A percentile compares a stretch with the other conserved stretches of the same genome.
These are phyloP conservation scores for Ornithorhynchus anatinus DNA, from an alignment of 2,113 vertebrate genomes.

Conservation along the genomic window DNA sequence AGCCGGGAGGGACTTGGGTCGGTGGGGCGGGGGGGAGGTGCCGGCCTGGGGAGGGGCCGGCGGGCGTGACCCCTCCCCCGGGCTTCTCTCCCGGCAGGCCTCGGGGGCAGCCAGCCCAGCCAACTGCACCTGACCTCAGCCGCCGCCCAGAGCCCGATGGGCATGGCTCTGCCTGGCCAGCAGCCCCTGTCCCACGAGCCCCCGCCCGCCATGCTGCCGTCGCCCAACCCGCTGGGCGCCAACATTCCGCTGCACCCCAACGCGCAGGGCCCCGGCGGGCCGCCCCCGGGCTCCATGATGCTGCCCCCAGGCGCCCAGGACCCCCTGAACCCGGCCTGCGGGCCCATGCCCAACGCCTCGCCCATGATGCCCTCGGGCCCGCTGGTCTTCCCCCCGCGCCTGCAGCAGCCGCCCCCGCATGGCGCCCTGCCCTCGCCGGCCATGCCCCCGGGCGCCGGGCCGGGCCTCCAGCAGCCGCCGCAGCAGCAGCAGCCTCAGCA, in stretches of 20 bases:
- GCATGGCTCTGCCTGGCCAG: conserved; percentile 84
- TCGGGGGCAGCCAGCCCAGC: conserved; percentile 77
- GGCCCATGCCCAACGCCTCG: conserved; percentile 78
- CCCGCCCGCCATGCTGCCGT: conserved; percentile 81
- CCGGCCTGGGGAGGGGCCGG: neutral
- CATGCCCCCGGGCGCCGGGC: conserved; percentile 38
- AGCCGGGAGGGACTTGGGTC: neutral
- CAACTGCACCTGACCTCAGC: conserved; percentile 85
- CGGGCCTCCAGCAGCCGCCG: conserved; percentile 57
- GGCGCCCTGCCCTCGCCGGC: conserved; percentile 61
- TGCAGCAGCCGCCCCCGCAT: conserved; percentile 80
- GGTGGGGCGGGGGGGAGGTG: neutral
- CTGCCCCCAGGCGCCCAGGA: conserved; percentile 77
- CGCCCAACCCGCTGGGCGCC: conserved; percentile 84
- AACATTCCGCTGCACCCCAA: conserved; percentile 85
- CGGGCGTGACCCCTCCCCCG: neutral
- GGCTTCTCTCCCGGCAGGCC: conserved; percentile 64
- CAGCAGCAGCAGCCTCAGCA: conserved; percentile 59
- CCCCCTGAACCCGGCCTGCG: conserved; percentile 73
- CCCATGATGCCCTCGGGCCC: conserved; percentile 86
- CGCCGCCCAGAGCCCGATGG: conserved; percentile 90
- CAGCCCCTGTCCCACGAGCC: conserved; percentile 88
- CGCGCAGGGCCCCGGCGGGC: conserved; percentile 69
- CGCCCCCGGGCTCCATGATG: conserved; percentile 76
- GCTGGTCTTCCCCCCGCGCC: conserved; percentile 76